Evolutionary conservation across 2,888 invertebrate species (phyloP), one percentile per base, ranked within the genome.

Genomic region (Chalcosyrphus nemorum): DNA sequence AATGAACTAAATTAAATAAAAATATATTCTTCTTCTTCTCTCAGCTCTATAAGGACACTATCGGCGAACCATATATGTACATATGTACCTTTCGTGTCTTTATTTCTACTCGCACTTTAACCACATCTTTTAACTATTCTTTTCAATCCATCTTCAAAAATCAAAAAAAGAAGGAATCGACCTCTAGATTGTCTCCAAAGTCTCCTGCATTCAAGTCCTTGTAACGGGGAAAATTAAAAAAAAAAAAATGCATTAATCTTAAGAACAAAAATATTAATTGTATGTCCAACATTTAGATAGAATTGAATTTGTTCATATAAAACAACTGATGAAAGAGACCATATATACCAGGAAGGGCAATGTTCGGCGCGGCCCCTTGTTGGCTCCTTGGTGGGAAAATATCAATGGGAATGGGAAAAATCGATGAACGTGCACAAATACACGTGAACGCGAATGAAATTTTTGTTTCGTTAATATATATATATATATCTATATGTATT

Each of bases 371-470:
- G 24, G 24, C 57, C 27, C n/a, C 41, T 13, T 13, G 38, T 38
- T 38, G 38, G 35, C 35, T 47, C 56, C n/a, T 41, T 38, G 27
- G 15, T 32, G 38, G 38, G 29, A 29, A 38, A 59, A 21, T 35
- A 24, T 13, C 29, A n/a, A n/a, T n/a, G n/a, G 43, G 81, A 81
- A 59, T 57, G 81, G 35, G 71, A 76, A 81, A 80, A 81, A 81
- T 81, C 81, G 81, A 81, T 81, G 57, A 76, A 70, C 76, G 65
- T 71, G 57, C 70, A 76, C 81, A 81, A 76, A 71, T 76, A 81
- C 72, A 72, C 66, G 66, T 38, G 35, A 2, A 24, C 43, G 61
- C 43, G 56, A 63, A 70, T 56, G 29, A 47, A 52, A 61, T 56
- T 38, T 45, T 63, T 35, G 63, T 63, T 29, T 13, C 43, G 57